These are phyloP conservation scores for Ploceus nigricollis DNA, from an alignment of 2,113 vertebrate species.

Conservation along the genomic window DNA sequence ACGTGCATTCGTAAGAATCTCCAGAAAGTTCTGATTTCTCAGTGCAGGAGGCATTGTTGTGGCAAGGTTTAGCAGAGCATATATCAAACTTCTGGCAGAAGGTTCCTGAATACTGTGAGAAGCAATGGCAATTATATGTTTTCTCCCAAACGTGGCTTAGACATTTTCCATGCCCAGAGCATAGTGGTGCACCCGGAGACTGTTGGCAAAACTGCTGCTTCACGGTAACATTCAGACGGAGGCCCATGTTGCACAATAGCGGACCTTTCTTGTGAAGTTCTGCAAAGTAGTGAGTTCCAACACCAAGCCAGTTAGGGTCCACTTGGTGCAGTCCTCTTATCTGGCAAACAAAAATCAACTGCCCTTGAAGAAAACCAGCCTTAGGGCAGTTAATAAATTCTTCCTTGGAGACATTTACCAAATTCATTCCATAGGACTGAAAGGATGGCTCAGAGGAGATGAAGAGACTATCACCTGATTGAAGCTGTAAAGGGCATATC, in stretches of 20 bases:
- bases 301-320: slow-evolving; percentile 72
- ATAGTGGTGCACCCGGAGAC: slow-evolving; percentile 67
- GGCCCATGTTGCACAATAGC: slow-evolving; percentile 71
- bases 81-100: slow-evolving; percentile 79
- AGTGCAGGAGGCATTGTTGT: slow-evolving; percentile 74
- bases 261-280: slow-evolving; percentile 66
- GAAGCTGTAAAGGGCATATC: slow-evolving; percentile 83
- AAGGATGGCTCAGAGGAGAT: slow-evolving; percentile 74
- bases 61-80: slow-evolving; percentile 74
- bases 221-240: slow-evolving; percentile 78
- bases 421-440: slow-evolving; percentile 72
- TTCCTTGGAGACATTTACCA: slow-evolving; percentile 77
- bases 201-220: slow-evolving; percentile 76
- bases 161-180: slow-evolving; percentile 80
- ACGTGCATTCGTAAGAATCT: slow-evolving; percentile 71
- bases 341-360: slow-evolving; percentile 69
- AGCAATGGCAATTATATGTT: slow-evolving; percentile 76
- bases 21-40: slow-evolving; percentile 31
- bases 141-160: slow-evolving; percentile 72
- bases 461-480: slow-evolving; percentile 77
- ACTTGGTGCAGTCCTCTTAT: slow-evolving; percentile 69
- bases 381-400: slow-evolving; percentile 76
- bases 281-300: slow-evolving; percentile 80
- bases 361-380: slow-evolving; percentile 25
- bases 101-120: slow-evolving; percentile 72